phyloP scores from a whole-genome alignment of 92 coral and sea anemone species.

The Umimayanthus kanabou region DNA sequence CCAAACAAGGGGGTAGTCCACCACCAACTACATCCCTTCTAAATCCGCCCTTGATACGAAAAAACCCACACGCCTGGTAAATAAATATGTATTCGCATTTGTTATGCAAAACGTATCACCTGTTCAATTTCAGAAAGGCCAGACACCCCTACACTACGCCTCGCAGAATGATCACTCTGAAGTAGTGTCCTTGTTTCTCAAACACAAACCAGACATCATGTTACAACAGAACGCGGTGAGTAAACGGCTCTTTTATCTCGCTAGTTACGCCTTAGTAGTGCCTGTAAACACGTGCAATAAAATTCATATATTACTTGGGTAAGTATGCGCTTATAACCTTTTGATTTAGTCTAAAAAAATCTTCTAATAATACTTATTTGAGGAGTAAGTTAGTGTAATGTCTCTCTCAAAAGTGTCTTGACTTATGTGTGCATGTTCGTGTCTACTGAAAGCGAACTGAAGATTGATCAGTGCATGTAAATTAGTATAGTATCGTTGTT shows the following conservation, averaged over 20 bases:
- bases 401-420: too few relatives aligned
- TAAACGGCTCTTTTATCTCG: neutral
- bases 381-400: too few relatives aligned
- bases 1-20: neutral
- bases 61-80: neutral
- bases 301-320: too few relatives aligned
- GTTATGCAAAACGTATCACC: too few relatives aligned
- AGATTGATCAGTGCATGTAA: too few relatives aligned
- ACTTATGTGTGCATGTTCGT: too few relatives aligned
- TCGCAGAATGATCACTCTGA: constrained; percentile 97
- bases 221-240: constrained; percentile 95
- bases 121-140: constrained; percentile 75
- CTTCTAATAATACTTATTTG: too few relatives aligned
- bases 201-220: constrained; percentile 81
- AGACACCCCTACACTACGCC: constrained; percentile 96
- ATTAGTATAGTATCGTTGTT: too few relatives aligned
- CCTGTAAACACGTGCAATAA: too few relatives aligned
- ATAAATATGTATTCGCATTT: neutral
- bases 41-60: neutral
- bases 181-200: constrained; percentile 86
- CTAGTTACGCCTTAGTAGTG: neutral
- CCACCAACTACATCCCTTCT: neutral
- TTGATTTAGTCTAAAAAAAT: too few relatives aligned
- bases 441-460: too few relatives aligned
- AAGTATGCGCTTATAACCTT: too few relatives aligned